Evolutionary conservation across 2,888 invertebrate species (phyloP).

Genomic region (Luperina testacea): DNA sequence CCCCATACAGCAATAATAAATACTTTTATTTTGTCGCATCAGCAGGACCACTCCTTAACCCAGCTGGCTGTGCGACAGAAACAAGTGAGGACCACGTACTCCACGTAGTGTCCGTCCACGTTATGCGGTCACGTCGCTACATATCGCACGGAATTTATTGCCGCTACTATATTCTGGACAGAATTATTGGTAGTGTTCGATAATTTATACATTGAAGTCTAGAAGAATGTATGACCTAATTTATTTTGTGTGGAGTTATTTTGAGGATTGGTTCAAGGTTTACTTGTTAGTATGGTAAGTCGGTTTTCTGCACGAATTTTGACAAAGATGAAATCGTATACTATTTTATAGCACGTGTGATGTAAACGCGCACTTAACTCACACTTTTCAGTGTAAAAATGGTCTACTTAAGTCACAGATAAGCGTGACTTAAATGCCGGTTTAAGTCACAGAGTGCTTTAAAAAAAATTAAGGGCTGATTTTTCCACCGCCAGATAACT

Average conservation of each 20-base stretch:
- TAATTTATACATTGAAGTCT: constrained; percentile 37
- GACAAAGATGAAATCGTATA: not conserved
- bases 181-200: constrained; percentile 23
- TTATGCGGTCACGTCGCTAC: constrained; percentile 78
- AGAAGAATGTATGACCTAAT: constrained; percentile 27
- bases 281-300: not conserved
- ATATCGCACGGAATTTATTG: constrained; percentile 77
- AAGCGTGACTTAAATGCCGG: no score
- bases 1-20: no score
- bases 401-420: no score
- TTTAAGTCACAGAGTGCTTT: no score
- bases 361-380: no score
- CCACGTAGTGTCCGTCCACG: constrained; percentile 77
- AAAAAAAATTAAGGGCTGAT: no score
- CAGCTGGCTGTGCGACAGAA: constrained; percentile 52
- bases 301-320: not conserved
- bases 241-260: constrained; percentile 12
- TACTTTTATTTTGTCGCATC: not conserved
- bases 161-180: constrained; percentile 23
- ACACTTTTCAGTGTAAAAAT: no score
- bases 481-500: no score
- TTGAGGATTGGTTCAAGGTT: not conserved
- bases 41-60: constrained; percentile 26
- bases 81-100: constrained; percentile 77
- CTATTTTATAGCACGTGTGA: not conserved